Evolutionary conservation across 2,113 vertebrate genomes (phyloP).

Genomic region (Ammodytes dubius): DNA sequence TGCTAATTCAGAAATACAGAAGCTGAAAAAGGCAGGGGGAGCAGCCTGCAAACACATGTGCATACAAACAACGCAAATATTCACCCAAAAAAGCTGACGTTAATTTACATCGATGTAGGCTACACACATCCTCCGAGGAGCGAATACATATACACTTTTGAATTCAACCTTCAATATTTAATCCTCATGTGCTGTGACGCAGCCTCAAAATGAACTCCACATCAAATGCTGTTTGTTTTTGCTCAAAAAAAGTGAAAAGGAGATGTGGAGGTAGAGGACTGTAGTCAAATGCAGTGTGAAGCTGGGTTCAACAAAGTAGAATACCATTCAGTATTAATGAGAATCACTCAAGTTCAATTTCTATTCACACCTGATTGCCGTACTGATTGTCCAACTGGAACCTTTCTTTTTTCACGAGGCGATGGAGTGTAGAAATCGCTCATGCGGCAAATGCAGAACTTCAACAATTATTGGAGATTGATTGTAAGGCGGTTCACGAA

Average conservation of each 20-base stretch:
- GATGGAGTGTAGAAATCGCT: slow-evolving; percentile 1
- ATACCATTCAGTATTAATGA: slow-evolving; percentile 26
- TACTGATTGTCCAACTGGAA: neutral
- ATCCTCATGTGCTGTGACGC: neutral
- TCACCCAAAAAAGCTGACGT: slow-evolving; percentile 3
- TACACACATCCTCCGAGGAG: neutral
- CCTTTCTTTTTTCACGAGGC: neutral
- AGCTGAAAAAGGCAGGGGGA: neutral
- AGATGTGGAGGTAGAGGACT: neutral
- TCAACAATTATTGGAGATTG: neutral
- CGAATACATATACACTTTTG: neutral
- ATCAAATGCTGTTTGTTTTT: neutral
- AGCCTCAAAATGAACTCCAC: neutral
- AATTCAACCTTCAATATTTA: neutral
- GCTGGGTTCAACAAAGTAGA: slow-evolving; percentile 19
- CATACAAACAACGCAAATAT: neutral
- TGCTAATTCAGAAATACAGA: slow-evolving; percentile 40
- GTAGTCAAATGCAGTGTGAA: slow-evolving; percentile 9
- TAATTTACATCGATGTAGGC: neutral
- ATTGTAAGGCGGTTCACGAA: slow-evolving; percentile 2
- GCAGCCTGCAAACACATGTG: slow-evolving; percentile 29
- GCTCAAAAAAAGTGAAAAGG: neutral
- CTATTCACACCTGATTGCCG: neutral
- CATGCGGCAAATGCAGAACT: slow-evolving; percentile 12
- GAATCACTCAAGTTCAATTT: slow-evolving; percentile 14